These are phyloP conservation scores for Myotis pilosus DNA, from an alignment of 2,797 vertebrate genomes.

Conservation along the genomic window DNA sequence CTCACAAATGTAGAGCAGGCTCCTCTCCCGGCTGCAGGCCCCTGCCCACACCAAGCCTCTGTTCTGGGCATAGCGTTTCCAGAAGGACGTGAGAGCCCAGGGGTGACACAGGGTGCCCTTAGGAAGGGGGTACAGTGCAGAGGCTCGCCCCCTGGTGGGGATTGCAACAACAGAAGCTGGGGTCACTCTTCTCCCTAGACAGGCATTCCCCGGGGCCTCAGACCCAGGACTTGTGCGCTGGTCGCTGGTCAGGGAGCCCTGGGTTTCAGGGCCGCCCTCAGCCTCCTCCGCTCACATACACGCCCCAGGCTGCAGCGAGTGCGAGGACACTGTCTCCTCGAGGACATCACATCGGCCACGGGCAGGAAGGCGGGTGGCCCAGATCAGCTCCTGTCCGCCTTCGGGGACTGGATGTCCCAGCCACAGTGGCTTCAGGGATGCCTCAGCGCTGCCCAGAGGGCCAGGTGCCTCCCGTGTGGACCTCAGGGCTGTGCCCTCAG, in stretches of 20 bases:
- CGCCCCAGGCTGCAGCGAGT: rapidly evolving
- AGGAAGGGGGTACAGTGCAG: neutral
- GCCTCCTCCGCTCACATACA: neutral
- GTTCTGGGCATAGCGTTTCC: neutral
- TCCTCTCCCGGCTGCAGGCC: neutral
- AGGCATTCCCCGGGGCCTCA: neutral
- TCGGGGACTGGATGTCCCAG: neutral
- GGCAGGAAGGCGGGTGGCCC: neutral
- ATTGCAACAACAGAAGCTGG: neutral
- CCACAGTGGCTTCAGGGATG: neutral
- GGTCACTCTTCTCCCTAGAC: neutral
- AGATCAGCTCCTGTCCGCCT: neutral
- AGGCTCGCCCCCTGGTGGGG: neutral
- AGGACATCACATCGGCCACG: neutral
- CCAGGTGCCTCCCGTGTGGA: rapidly evolving
- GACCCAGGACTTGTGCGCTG: neutral
- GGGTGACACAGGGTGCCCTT: neutral
- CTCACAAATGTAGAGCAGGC: neutral
- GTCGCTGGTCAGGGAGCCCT: too few species aligned
- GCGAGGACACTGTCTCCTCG: neutral
- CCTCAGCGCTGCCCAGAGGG: neutral
- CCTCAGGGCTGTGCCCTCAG: neutral
- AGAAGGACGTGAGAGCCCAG: neutral
- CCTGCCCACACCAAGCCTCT: neutral
- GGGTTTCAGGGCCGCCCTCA: neutral